phyloP scores from a whole-genome alignment of 64 coral and sea anemone genomes.

The Montipora cactus region DNA sequence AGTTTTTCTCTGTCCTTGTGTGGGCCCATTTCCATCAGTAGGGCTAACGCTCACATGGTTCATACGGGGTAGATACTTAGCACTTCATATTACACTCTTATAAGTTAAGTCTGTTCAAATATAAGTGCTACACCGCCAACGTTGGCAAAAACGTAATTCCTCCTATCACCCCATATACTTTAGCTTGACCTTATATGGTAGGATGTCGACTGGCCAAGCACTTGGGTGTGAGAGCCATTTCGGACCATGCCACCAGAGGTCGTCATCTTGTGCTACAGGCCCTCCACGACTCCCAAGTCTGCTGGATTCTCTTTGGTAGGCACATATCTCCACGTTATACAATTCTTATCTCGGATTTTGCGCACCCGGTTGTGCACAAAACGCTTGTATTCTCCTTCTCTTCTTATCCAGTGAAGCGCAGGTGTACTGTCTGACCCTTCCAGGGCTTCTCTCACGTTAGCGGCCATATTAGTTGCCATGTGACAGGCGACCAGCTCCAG shows the following conservation, averaged over 20 bases:
- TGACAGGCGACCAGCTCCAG: slow-evolving; percentile 9
- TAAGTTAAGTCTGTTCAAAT: too few species aligned
- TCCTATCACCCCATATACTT: too few species aligned
- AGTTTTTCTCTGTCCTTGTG: too few species aligned
- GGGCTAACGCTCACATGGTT: too few species aligned
- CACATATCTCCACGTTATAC: not conserved
- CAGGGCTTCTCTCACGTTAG: not conserved
- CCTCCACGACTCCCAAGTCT: slow-evolving; percentile 7
- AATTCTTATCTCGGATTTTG: slow-evolving; percentile 7
- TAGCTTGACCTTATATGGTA: too few species aligned
- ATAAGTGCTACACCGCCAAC: too few species aligned
- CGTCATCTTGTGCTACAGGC: not conserved
- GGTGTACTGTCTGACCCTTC: not conserved
- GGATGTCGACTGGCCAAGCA: slow-evolving; percentile 3
- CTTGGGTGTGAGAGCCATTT: slow-evolving; percentile 10
- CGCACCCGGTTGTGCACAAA: not conserved
- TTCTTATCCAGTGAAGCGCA: not conserved
- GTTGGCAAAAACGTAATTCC: too few species aligned
- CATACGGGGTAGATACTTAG: too few species aligned
- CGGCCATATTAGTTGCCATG: not conserved
- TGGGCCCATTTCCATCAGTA: too few species aligned
- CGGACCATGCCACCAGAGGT: not conserved
- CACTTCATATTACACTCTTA: too few species aligned
- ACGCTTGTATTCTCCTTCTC: not conserved
- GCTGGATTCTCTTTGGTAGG: slow-evolving; percentile 21